phyloP scores from a whole-genome alignment of 2,113 vertebrate species.

The Triplophysa rosa region DNA sequence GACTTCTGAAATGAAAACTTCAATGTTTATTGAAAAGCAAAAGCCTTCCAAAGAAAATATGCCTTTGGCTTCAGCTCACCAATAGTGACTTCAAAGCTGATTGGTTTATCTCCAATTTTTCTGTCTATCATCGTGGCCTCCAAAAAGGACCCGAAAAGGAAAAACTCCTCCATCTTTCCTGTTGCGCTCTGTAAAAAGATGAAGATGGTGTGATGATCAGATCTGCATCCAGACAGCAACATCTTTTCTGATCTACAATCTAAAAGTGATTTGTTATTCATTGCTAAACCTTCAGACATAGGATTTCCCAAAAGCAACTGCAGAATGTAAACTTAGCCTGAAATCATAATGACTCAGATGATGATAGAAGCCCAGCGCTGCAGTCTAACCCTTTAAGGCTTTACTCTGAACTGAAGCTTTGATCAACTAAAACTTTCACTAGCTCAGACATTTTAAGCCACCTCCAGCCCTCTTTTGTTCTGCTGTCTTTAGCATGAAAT shows the following conservation, averaged over 20 bases:
- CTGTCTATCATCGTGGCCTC: slow-evolving; percentile 97
- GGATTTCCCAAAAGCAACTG: background rate
- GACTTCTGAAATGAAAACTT: background rate
- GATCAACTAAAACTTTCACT: background rate
- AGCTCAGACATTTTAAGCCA: too few species aligned
- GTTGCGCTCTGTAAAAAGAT: slow-evolving; percentile 66
- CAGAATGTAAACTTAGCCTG: background rate
- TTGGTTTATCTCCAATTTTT: slow-evolving; percentile 93
- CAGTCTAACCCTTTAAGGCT: background rate
- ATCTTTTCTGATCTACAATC: background rate
- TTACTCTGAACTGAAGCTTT: background rate
- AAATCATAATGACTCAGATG: slow-evolving; percentile 9
- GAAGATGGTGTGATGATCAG: background rate
- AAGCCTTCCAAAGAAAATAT: background rate
- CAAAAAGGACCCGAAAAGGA: slow-evolving; percentile 93
- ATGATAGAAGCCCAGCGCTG: background rate
- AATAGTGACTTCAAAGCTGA: slow-evolving; percentile 96
- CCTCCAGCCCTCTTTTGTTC: too few species aligned
- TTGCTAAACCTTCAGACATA: background rate
- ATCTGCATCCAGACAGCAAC: background rate
- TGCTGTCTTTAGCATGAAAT: background rate
- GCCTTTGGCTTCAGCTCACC: slow-evolving; percentile 68
- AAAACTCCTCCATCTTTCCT: slow-evolving; percentile 94
- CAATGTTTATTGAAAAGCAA: background rate
- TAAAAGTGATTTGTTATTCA: background rate